Evolutionary conservation across 2,113 vertebrate genomes (phyloP).

Genomic region (Chloropsis cyanopogon): DNA sequence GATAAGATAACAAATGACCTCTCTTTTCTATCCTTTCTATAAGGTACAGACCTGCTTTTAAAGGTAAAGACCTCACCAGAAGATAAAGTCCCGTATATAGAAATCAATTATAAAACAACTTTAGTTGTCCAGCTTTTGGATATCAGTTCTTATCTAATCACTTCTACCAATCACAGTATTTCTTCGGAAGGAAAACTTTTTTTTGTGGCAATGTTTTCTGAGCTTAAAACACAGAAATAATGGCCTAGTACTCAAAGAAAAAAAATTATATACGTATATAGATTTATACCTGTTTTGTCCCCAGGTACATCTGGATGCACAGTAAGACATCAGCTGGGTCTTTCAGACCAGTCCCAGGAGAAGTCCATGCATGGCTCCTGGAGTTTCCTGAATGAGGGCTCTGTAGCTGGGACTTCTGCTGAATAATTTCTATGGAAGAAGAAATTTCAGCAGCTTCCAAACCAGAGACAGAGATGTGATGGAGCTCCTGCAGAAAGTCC

Average conservation of each 20-base stretch:
- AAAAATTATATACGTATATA: not conserved
- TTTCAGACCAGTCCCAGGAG: not conserved
- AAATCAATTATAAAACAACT: constrained; percentile 11
- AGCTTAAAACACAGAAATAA: not conserved
- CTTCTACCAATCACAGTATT: not conserved
- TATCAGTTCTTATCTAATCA: not conserved
- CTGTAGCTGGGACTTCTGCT: not conserved
- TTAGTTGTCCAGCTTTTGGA: not conserved
- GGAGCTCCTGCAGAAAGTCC: not conserved
- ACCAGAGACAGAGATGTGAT: fast-evolving
- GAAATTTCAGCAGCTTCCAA: not conserved
- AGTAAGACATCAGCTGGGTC: not conserved
- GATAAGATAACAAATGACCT: constrained; percentile 1
- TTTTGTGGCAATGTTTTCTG: not conserved
- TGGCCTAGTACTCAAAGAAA: not conserved
- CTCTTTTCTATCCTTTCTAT: not conserved
- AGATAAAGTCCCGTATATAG: not conserved
- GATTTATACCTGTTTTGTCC: not conserved
- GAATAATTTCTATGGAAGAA: not conserved
- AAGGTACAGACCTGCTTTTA: not conserved
- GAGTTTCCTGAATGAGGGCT: not conserved
- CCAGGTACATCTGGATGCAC: not conserved
- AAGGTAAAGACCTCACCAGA: not conserved
- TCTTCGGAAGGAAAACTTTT: not conserved
- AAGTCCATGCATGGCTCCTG: not conserved